phyloP scores from a whole-genome alignment of 1,140 invertebrate genomes.

The Acyrthosiphon pisum region DNA sequence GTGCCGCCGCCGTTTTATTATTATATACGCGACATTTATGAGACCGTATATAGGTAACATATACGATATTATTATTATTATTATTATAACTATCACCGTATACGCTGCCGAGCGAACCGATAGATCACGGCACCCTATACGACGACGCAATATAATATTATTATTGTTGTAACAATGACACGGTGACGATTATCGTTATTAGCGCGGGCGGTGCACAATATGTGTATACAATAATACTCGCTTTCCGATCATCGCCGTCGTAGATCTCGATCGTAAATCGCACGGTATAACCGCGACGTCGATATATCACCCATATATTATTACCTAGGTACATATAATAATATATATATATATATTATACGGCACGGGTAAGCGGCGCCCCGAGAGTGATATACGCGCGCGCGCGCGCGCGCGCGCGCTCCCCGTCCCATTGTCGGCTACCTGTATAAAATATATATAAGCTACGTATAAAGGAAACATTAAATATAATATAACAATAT shows the following conservation, averaged over 20 bases:
- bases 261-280: conserved; percentile 41
- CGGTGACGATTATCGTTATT: not conserved
- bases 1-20: not conserved
- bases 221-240: not conserved
- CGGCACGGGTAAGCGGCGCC: not conserved
- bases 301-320: not conserved
- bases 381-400: not conserved
- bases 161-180: not conserved
- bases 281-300: not conserved
- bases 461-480: not conserved
- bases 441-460: not conserved
- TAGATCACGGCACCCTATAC: not conserved
- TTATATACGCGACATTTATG: not conserved
- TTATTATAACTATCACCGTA: not conserved
- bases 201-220: not conserved
- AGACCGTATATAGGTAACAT: not conserved
- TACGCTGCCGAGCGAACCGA: not conserved
- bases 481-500: not conserved
- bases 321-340: not conserved
- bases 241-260: not conserved
- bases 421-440: not conserved
- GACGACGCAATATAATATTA: not conserved
- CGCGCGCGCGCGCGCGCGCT: not conserved
- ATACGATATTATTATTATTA: not conserved
- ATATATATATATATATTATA: not conserved